Base-by-base conservation (phyloP, 2,888 invertebrate genomes). In the Nomada fucata region DNA sequence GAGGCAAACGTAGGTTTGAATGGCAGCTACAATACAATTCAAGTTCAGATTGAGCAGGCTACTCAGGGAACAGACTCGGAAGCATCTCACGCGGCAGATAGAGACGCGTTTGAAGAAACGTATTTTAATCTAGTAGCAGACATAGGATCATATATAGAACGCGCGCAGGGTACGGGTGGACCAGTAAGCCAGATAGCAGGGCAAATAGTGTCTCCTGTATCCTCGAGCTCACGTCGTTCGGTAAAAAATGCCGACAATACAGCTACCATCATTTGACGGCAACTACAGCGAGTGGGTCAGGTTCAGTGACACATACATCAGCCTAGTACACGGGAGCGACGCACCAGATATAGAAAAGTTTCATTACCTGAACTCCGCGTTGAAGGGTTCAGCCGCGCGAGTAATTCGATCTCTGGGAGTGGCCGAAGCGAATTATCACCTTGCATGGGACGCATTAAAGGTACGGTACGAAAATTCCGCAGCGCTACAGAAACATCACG, bases 321-420 rank as follows among this genome's bases (percentile, higher is more conserved):
- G 5, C 15, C 18, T 50, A 50, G 50, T 50, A 50, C 50, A 50
- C 15, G 50, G 18, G 50, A 50, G 18, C 50, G 15, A 50, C 15
- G 18, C 15, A 18, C 26, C 65, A 0, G 44, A 47, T 2, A 42
- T 73, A 0, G 55, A 64, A 10, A 18, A 20, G 1, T 73, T 65
- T 13, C 60, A 67, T 9, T 67, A 74, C 18, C 13, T 67, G 18
- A 52, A 60, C 3, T 74, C 60, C 0, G 15, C 23, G 2, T 3
- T 74, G 1, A 59, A 74, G 42, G 74, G 60, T 3, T 2, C 23
- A 2, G 67, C 67, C 5, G 59, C 74, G 2, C 50, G 67, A 11
- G 18, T 67, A 1, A 67, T 74, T 10, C 18, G 26, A 2, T 44
- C 74, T 5, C 36, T 74, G 1, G 67, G 67, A 0, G 47, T 67